A percentile compares a stretch with the other conserved stretches of the same genome.
phyloP scores from a whole-genome alignment of 2,888 invertebrate species.

The Leptinotarsa juncta region DNA sequence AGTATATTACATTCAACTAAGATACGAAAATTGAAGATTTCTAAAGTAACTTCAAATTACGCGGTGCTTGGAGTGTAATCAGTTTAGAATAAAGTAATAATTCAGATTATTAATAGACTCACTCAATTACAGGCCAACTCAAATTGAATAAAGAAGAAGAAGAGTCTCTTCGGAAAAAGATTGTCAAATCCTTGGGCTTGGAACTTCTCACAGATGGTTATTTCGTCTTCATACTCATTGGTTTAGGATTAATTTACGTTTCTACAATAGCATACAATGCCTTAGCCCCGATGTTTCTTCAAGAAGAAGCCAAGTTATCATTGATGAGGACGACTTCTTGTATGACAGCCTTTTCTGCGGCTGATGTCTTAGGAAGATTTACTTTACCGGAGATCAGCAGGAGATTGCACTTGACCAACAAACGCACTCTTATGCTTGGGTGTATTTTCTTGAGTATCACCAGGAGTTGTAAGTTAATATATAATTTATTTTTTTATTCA shows the following conservation, averaged over 20 bases:
- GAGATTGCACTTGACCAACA: slow-evolving; percentile 71
- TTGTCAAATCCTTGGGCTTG: slow-evolving; percentile 71
- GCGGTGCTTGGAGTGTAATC: no score
- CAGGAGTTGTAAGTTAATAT: slow-evolving; percentile 69
- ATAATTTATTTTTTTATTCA: no score
- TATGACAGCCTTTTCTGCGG: slow-evolving; percentile 76
- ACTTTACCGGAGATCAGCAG: slow-evolving; percentile 74
- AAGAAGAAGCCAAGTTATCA: slow-evolving; percentile 64
- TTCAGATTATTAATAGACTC: neutral
- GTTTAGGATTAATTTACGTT: slow-evolving; percentile 75
- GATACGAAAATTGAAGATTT: no score
- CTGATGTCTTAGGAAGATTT: slow-evolving; percentile 76
- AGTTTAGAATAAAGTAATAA: no score
- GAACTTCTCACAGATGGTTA: slow-evolving; percentile 72
- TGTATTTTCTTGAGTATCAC: slow-evolving; percentile 70
- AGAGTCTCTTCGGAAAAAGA: slow-evolving; percentile 48
- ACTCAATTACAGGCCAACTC: slow-evolving; percentile 32
- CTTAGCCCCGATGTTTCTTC: slow-evolving; percentile 76
- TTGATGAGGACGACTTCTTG: slow-evolving; percentile 73
- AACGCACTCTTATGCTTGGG: slow-evolving; percentile 74
- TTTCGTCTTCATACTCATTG: slow-evolving; percentile 76
- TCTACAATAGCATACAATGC: slow-evolving; percentile 78
- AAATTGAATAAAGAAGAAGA: slow-evolving; percentile 36
- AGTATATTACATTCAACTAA: no score
- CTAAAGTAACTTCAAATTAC: no score